Percentiles rank a stretch among this genome's conserved stretches.
These are phyloP conservation scores for Ornithoptera priamus DNA, from an alignment of 2,888 invertebrate species.

Conservation along the genomic window DNA sequence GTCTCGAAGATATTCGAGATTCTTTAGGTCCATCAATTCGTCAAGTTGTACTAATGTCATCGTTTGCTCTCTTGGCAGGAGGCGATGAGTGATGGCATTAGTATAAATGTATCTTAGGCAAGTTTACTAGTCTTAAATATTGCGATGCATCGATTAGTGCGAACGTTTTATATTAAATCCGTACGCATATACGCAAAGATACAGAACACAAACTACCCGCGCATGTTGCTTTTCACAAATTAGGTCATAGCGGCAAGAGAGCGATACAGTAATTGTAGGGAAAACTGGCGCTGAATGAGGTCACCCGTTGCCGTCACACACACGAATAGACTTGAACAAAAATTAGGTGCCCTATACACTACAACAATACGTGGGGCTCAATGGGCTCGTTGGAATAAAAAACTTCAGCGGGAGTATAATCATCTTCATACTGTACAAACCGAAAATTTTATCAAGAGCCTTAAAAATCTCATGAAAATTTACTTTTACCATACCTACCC, in stretches of 20 bases:
- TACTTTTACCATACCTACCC: too few species aligned
- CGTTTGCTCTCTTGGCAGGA: not conserved
- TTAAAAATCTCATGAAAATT: not conserved
- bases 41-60: not conserved
- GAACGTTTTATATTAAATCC: not conserved
- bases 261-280: conserved; percentile 47
- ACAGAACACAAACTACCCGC: conserved; percentile 29
- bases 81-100: not conserved
- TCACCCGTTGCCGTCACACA: conserved; percentile 45
- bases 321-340: conserved; percentile 41
- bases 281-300: conserved; percentile 53
- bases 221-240: conserved; percentile 42
- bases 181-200: not conserved
- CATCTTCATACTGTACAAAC: conserved; percentile 7
- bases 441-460: not conserved
- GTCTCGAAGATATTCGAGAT: too few species aligned
- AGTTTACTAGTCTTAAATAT: not conserved
- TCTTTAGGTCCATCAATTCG: not conserved
- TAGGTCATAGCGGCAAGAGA: conserved; percentile 61
- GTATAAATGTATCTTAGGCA: not conserved
- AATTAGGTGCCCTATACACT: conserved; percentile 33
- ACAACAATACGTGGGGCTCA: conserved; percentile 8
- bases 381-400: conserved; percentile 1
- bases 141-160: not conserved
- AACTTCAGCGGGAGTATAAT: conserved; percentile 1